phyloP scores from a whole-genome alignment of 92 coral and sea anemone species.

The Epizoanthus rinbou region DNA sequence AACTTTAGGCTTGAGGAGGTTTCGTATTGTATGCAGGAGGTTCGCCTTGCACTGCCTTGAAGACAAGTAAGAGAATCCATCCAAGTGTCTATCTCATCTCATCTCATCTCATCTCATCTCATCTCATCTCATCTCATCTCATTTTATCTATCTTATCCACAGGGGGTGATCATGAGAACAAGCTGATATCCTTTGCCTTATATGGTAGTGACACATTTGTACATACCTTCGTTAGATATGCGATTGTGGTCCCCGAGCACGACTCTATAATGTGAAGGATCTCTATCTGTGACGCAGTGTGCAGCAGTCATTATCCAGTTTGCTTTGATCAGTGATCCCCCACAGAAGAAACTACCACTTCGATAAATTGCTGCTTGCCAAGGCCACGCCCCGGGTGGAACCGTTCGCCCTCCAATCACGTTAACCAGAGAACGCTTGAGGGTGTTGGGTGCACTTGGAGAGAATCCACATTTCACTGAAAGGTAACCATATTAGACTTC shows the following conservation, averaged over 20 bases:
- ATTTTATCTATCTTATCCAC: too few relatives aligned
- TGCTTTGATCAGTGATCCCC: conserved; percentile 24
- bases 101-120: too few relatives aligned
- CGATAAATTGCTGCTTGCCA: conserved; percentile 43
- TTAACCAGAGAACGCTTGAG: conserved; percentile 8
- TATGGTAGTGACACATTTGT: too few relatives aligned
- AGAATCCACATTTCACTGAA: conserved; percentile 29
- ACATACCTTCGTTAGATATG: conserved; percentile 27
- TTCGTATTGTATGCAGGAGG: too few relatives aligned
- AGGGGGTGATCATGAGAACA: background rate
- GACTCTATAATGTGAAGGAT: conserved; percentile 27
- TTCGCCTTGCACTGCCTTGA: too few relatives aligned
- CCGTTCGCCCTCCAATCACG: conserved; percentile 23
- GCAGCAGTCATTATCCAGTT: conserved; percentile 39
- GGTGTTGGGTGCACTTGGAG: conserved; percentile 33
- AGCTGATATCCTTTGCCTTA: background rate
- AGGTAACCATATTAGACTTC: background rate
- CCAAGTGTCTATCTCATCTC: too few relatives aligned
- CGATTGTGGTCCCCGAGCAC: conserved; percentile 36
- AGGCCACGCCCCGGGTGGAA: conserved; percentile 24
- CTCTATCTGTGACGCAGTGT: conserved; percentile 23
- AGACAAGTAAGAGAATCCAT: too few relatives aligned
- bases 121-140: too few relatives aligned
- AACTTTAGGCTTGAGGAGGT: too few relatives aligned
- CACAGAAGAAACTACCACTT: conserved; percentile 13